Evolutionary conservation across 2,113 vertebrate species (phyloP).

Genomic region (Chauna torquata): DNA sequence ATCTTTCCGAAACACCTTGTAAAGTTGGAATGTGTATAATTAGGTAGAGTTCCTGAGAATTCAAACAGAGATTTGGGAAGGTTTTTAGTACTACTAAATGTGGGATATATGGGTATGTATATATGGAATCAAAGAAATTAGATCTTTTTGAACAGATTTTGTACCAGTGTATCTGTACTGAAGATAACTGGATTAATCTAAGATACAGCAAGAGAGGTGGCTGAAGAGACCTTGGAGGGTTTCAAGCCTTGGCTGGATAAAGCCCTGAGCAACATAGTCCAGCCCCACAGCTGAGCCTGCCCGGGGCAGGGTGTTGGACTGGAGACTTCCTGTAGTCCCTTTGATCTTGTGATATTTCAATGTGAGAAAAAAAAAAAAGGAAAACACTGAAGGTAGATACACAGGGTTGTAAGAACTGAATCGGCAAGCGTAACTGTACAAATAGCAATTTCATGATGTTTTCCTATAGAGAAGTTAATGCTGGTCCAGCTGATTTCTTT

Average conservation of each 20-base stretch:
- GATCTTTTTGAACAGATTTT: not conserved
- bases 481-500: not conserved
- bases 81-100: not conserved
- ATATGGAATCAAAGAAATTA: not conserved
- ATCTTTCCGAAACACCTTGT: not conserved
- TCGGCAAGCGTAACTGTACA: not conserved
- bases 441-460: not conserved
- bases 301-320: not conserved
- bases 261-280: not conserved
- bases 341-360: not conserved
- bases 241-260: not conserved
- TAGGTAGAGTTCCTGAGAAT: not conserved
- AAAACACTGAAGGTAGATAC: not conserved
- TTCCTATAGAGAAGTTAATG: not conserved
- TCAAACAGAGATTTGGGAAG: not conserved
- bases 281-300: not conserved
- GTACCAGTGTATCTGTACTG: not conserved
- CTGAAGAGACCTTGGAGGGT: not conserved
- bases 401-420: not conserved
- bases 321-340: not conserved
- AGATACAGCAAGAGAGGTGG: not conserved
- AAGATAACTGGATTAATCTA: not conserved
- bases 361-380: too few relatives aligned
- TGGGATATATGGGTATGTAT: not conserved
- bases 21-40: not conserved